A percentile compares a stretch with the other conserved stretches of the same genome.
These are phyloP conservation scores for Raphicerus campestris DNA, from an alignment of 2,113 vertebrate species.

Conservation along the genomic window DNA sequence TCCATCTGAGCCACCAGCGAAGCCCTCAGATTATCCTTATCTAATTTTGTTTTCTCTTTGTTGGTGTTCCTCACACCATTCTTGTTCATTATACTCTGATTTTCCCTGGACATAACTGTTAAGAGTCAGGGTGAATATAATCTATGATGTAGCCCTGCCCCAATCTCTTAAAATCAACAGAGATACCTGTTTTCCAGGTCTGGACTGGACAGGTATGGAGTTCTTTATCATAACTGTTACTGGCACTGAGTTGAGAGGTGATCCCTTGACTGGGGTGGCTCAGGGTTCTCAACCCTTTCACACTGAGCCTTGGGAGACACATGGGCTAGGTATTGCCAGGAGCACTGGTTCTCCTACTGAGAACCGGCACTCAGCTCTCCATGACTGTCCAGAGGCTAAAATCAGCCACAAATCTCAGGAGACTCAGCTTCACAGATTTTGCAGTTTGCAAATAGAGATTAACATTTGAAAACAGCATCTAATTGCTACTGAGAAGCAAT, in stretches of 20 bases:
- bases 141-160: background rate
- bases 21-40: background rate
- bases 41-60: background rate
- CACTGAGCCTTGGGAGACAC: background rate
- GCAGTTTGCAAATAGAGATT: background rate
- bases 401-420: background rate
- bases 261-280: background rate
- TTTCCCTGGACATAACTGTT: background rate
- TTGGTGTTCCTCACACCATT: background rate
- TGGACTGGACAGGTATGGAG: background rate
- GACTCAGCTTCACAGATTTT: background rate
- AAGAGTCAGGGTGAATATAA: background rate
- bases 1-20: background rate
- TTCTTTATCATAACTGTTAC: background rate
- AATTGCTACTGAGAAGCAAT: background rate
- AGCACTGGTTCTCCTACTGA: background rate
- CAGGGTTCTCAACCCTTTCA: background rate
- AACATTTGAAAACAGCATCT: background rate
- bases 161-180: background rate
- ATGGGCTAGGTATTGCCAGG: background rate
- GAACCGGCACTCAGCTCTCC: background rate
- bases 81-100: background rate
- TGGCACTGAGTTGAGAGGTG: background rate
- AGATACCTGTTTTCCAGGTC: background rate
- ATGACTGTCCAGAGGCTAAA: background rate